Percentiles rank a stretch among this genome's conserved stretches.
Conservation (phyloP, 2,888 invertebrate genomes). For the Meloe dianella region DNA sequence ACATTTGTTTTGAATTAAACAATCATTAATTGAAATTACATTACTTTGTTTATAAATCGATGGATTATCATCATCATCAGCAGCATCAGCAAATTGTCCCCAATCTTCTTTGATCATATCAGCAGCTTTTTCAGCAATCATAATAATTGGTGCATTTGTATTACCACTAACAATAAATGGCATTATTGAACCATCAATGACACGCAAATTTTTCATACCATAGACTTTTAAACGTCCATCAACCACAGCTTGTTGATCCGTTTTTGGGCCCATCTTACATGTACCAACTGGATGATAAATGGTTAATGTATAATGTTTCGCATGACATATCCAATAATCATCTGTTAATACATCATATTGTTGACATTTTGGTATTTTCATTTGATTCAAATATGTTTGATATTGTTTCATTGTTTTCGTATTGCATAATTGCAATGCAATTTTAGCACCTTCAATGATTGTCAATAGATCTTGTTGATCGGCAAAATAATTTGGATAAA, state of each 20-base stretch:
- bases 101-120: constrained; percentile 90
- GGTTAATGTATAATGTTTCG: constrained; percentile 77
- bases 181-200: constrained; percentile 88
- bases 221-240: constrained; percentile 79
- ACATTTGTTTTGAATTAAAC: neutral
- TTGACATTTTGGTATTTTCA: constrained; percentile 62
- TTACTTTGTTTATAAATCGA: neutral
- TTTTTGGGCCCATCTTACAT: constrained; percentile 84
- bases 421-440: constrained; percentile 56
- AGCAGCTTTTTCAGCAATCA: constrained; percentile 89
- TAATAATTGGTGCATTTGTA: constrained; percentile 87
- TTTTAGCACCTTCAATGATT: constrained; percentile 70
- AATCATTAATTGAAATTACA: neutral
- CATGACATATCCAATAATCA: constrained; percentile 85
- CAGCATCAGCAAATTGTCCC: constrained; percentile 49
- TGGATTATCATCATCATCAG: neutral
- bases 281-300: constrained; percentile 78
- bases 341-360: constrained; percentile 67
- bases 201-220: constrained; percentile 77
- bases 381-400: constrained; percentile 67
- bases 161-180: constrained; percentile 88
- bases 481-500: constrained; percentile 92
- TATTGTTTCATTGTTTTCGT: constrained; percentile 74
- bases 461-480: constrained; percentile 81
- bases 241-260: constrained; percentile 79